Conservation (phyloP, 2,888 invertebrate genomes). For the Hipparchia semele region DNA sequence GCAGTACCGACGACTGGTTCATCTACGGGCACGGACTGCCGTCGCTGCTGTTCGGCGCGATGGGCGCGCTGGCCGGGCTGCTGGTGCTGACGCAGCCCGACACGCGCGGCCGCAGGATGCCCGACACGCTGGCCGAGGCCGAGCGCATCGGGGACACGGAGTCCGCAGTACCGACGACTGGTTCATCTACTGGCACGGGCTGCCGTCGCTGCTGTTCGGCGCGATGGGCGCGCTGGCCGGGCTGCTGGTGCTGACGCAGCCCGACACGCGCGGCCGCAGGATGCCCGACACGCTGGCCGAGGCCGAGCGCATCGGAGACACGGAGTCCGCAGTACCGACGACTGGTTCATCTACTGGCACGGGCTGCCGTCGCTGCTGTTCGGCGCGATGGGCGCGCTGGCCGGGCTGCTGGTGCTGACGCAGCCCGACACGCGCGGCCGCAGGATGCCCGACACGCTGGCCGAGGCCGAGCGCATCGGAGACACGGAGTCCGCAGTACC, state of each 20-base stretch:
- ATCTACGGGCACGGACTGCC: conserved; percentile 71
- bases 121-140: conserved; percentile 84
- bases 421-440: conserved; percentile 85
- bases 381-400: conserved; percentile 74
- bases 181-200: conserved; percentile 60
- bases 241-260: conserved; percentile 80
- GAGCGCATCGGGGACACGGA: conserved; percentile 56
- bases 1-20: conserved; percentile 39
- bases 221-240: conserved; percentile 78
- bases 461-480: conserved; percentile 78
- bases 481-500: not conserved
- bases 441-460: conserved; percentile 83
- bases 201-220: conserved; percentile 83
- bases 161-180: too few species aligned
- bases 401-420: conserved; percentile 79
- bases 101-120: conserved; percentile 81
- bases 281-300: conserved; percentile 85
- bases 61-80: conserved; percentile 76
- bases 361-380: conserved; percentile 82
- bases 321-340: not conserved
- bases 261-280: conserved; percentile 83
- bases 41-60: conserved; percentile 78
- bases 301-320: conserved; percentile 67
- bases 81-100: conserved; percentile 84
- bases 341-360: conserved; percentile 48